Percentiles rank a stretch among this genome's conserved stretches.
Evolutionary conservation across 2,888 invertebrate species (phyloP).

Genomic region (Lordiphosa andalusiaca): DNA sequence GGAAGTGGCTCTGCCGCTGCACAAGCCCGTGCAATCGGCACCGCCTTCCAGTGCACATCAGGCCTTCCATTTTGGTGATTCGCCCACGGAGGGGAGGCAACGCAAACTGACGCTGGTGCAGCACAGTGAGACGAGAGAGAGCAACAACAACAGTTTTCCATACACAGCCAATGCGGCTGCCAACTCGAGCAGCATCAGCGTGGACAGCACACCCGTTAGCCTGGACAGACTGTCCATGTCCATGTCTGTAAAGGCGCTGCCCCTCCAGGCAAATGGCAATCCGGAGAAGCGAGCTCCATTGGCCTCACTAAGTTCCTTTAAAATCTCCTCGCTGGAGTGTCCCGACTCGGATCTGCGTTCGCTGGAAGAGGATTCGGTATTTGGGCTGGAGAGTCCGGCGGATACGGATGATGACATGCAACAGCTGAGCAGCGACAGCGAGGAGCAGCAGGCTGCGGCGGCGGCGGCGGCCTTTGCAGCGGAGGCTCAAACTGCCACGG

Average conservation of each 20-base stretch:
- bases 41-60: conserved; percentile 52
- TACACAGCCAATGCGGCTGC: conserved; percentile 68
- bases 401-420: conserved; percentile 93
- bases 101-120: conserved; percentile 77
- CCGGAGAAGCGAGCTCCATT: conserved; percentile 85
- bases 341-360: conserved; percentile 87
- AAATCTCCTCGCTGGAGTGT: conserved; percentile 85
- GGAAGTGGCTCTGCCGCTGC: conserved; percentile 38
- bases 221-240: conserved; percentile 70
- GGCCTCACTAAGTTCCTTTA: conserved; percentile 90
- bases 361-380: conserved; percentile 91
- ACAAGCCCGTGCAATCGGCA: conserved; percentile 53
- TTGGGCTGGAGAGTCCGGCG: conserved; percentile 84
- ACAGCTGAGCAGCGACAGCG: conserved; percentile 91
- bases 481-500: conserved; percentile 14
- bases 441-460: conserved; percentile 80
- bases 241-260: conserved; percentile 74
- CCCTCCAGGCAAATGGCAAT: conserved; percentile 73
- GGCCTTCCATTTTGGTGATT: conserved; percentile 68
- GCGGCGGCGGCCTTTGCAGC: conserved; percentile 26
- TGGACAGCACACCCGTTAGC: conserved; percentile 74
- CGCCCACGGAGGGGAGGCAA: conserved; percentile 75
- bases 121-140: conserved; percentile 57
- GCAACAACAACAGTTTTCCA: conserved; percentile 75
- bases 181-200: conserved; percentile 75